These are phyloP conservation scores for Heliconius hortense DNA, from an alignment of 2,888 invertebrate species.

Conservation along the genomic window DNA sequence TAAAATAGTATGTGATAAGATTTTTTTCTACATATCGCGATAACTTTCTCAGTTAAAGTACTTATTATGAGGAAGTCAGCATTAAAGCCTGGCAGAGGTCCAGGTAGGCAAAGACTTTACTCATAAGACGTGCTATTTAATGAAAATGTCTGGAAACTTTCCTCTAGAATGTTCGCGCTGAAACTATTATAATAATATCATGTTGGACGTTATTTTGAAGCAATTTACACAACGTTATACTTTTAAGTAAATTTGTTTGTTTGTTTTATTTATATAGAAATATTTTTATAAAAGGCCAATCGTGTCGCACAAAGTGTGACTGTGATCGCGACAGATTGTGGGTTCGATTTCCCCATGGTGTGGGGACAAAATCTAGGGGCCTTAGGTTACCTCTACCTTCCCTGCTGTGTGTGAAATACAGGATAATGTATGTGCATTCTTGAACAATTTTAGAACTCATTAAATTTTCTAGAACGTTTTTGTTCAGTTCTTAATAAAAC, in stretches of 20 bases:
- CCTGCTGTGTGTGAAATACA: too few species aligned
- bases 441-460: too few species aligned
- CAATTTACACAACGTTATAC: not conserved
- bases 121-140: conserved; percentile 35
- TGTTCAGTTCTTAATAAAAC: not conserved
- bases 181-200: conserved; percentile 21
- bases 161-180: conserved; percentile 19
- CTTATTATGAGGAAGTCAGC: conserved; percentile 35
- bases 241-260: not conserved
- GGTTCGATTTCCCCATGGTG: too few species aligned
- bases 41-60: conserved; percentile 26
- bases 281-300: not conserved
- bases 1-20: conserved; percentile 28
- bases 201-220: not conserved
- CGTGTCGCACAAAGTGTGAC: too few species aligned
- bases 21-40: conserved; percentile 33
- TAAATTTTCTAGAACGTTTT: too few species aligned
- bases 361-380: too few species aligned
- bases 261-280: too few species aligned
- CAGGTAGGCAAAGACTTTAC: conserved; percentile 35
- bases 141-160: conserved; percentile 31
- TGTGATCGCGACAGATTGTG: too few species aligned
- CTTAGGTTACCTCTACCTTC: too few species aligned
- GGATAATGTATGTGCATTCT: too few species aligned
- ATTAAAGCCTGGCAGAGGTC: conserved; percentile 31